A percentile compares a stretch with the other conserved stretches of the same genome.
Evolutionary conservation across 2,113 vertebrate species (phyloP).

Genomic region (Tretioscincus oriximinensis): DNA sequence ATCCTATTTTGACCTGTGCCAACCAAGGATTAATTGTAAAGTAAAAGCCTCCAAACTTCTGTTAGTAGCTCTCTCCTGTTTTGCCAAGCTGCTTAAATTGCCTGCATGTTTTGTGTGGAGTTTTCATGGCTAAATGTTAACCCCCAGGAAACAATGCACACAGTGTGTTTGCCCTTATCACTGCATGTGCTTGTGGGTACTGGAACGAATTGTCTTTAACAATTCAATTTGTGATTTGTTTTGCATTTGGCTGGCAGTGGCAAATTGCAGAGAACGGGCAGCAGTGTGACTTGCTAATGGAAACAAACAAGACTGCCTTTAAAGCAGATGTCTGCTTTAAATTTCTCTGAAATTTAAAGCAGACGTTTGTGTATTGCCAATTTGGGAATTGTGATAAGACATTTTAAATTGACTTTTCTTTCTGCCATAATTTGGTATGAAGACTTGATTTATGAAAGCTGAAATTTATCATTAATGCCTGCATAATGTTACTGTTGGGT

Average conservation of each 20-base stretch:
- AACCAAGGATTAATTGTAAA: background rate
- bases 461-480: background rate
- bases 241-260: background rate
- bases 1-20: background rate
- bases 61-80: background rate
- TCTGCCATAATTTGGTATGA: background rate
- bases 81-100: background rate
- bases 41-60: background rate
- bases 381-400: background rate
- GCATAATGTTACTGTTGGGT: background rate
- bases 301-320: background rate
- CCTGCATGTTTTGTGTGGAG: background rate
- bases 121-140: background rate
- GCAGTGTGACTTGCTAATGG: background rate
- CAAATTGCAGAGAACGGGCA: slow-evolving; percentile 1
- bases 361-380: background rate
- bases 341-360: no score
- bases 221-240: slow-evolving; percentile 17
- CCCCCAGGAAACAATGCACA: background rate
- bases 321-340: no score
- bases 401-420: background rate
- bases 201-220: slow-evolving; percentile 19
- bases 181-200: slow-evolving; percentile 8
- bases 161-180: background rate
- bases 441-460: background rate